A percentile compares a stretch with the other conserved stretches of the same genome.
phyloP scores from a whole-genome alignment of 2,113 vertebrate species.

The Orycteropus afer region DNA sequence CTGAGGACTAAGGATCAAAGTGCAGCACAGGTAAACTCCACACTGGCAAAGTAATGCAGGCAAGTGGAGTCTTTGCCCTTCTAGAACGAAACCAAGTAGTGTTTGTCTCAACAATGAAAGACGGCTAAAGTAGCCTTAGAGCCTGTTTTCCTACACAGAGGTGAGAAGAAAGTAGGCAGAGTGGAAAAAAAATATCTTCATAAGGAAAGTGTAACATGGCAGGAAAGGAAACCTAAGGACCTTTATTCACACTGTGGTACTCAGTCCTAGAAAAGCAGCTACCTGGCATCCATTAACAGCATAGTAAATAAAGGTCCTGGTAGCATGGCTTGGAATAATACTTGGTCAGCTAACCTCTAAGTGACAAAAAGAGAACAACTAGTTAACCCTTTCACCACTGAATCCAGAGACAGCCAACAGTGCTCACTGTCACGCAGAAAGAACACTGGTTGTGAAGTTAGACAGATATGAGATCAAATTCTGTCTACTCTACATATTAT shows the following conservation, averaged over 20 bases:
- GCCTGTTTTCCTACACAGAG: not conserved
- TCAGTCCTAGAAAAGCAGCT: constrained; percentile 40
- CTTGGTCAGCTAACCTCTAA: constrained; percentile 49
- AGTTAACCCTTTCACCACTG: constrained; percentile 40
- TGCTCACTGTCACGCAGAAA: constrained; percentile 13
- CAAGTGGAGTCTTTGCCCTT: constrained; percentile 8
- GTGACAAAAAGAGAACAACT: constrained; percentile 6
- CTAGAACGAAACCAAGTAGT: constrained; percentile 23
- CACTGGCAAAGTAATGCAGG: constrained; percentile 11
- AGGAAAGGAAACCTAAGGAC: constrained; percentile 45
- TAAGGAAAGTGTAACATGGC: not conserved
- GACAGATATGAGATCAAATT: constrained; percentile 17
- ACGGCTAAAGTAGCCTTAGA: constrained; percentile 8
- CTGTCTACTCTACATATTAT: not conserved
- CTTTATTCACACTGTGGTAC: not conserved
- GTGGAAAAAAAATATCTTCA: not conserved
- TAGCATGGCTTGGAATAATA: constrained; percentile 9
- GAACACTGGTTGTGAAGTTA: constrained; percentile 38
- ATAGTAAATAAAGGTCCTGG: constrained; percentile 30
- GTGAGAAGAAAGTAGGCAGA: constrained; percentile 24
- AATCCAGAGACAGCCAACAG: constrained; percentile 53
- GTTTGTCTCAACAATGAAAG: constrained; percentile 18
- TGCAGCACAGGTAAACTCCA: not conserved
- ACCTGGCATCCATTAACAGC: not conserved
- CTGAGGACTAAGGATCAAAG: constrained; percentile 2